Evolutionary conservation across 2,113 vertebrate species (phyloP), one percentile per base, ranked within the genome.

Genomic region (Mormyrus lacerda): DNA sequence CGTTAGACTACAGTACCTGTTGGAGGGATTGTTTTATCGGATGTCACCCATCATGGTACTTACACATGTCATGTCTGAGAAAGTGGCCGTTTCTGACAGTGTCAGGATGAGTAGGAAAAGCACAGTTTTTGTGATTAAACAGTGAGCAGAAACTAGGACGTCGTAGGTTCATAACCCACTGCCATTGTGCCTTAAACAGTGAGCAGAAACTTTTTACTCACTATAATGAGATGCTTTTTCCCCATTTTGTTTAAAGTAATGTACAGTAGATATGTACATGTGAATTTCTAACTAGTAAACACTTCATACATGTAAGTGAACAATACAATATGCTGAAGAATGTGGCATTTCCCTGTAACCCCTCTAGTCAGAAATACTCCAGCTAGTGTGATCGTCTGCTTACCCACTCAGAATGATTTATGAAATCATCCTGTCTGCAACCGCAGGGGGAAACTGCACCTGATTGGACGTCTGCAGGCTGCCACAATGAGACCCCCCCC

Each of bases 401-500:
- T 76, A 4, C 15, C 69, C 31, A 3, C 69, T 76, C 69, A 76
- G 83, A 85, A 85, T 85, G 19, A n/a, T 44, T 47, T 48, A 47
- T 48, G 42, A 85, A n/a, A 48, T 47, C 83, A 47, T 48, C 39
- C 83, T 11, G 24, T 19, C 45, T 47, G 42, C 83, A 45, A 85
- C 42, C 44, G 19, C 83, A 9, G 42, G 42, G 55, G 86, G 91
- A 88, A 90, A 90, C 91, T 39, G 91, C 84, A 88, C 88, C 76
- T 94, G 93, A 92, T 92, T 92, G 93, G 92, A 92, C 89, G 76
- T 93, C 92, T 93, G 89, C 89, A 92, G 91, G 92, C 91, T 90
- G 91, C 92, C 93, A 91, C 92, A 93, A 93, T 92, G 94, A 93
- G 91, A 92, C 91, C 89, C 90, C n/a, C 10, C 65, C 65, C 6